Percentiles rank a stretch among this genome's conserved stretches.
phyloP scores from a whole-genome alignment of 2,113 vertebrate genomes.

The Callocephalon fimbriatum region DNA sequence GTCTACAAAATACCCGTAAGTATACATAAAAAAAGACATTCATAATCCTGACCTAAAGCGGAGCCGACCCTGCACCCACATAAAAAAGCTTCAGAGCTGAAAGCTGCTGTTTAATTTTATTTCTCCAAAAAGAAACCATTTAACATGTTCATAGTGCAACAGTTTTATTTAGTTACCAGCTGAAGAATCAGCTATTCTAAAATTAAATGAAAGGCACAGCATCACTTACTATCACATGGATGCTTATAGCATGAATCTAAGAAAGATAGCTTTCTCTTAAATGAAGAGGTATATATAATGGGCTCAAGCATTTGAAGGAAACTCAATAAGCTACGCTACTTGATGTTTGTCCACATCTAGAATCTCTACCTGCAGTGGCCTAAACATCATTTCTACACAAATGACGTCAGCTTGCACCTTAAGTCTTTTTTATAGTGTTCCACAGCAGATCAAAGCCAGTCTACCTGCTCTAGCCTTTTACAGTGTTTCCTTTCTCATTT shows the following conservation, averaged over 20 bases:
- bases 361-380: neutral
- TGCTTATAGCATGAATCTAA: neutral
- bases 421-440: neutral
- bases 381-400: neutral
- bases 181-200: neutral
- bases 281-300: neutral
- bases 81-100: neutral
- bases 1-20: neutral
- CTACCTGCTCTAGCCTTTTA: neutral
- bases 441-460: neutral
- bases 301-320: neutral
- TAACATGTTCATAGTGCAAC: neutral
- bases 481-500: neutral
- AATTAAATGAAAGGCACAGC: neutral
- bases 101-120: neutral
- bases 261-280: neutral
- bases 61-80: constrained; percentile 25
- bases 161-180: neutral
- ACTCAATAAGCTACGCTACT: neutral
- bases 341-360: neutral
- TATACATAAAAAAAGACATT: constrained; percentile 9
- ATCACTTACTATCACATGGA: neutral
- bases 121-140: neutral
- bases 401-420: neutral
- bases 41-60: constrained; percentile 41